Evolutionary conservation across 2,797 vertebrate genomes (phyloP), one percentile per base, ranked within the genome.

Genomic region (Odontamblyopus rebecca): DNA sequence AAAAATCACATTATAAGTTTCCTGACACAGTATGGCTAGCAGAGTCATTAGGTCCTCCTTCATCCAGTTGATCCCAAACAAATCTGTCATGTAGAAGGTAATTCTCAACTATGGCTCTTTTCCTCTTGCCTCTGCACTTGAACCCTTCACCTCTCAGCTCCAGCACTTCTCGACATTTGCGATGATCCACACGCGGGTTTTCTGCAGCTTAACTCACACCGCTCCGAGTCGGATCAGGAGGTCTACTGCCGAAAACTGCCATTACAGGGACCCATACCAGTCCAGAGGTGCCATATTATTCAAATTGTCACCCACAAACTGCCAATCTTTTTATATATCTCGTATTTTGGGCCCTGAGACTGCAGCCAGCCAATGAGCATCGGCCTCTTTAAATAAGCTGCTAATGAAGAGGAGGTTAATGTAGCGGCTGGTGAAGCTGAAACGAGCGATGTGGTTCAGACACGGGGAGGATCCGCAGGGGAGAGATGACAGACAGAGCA

Each of bases 401-500:
- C 68, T 79, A 72, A 82, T 76, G 74, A 74, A 75, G 61, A 74
- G 66, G 69, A 77, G 76, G 75, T 81, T 84, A 78, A 85, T 72
- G 72, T 59, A 81, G 60, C 35, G n/a, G 67, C 60, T 73, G 80
- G 56, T 78, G 78, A 70, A 77, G 84, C 82, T 74, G 73, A 76
- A 82, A 77, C n/a, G 67, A 82, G 79, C 78, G 71, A 80, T 65
- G 70, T 11, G 0, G 54, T 32, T 67, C 41, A 70, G 38, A 60
- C 76, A 69, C 68, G 71, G 11, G 59, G 65, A 75, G 59, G 12
- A 74, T 41, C 54, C 73, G 15, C 79, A 35, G 27, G 65, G 80
- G 79, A 78, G 63, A 75, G 50, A 50, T 32, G 70, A 73, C 61
- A 64, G 73, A 70, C 72, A 66, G 19, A 63, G 44, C 13, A 15